These are phyloP conservation scores for Elymnias hypermnestra DNA, from an alignment of 1,140 invertebrate genomes.

Conservation along the genomic window DNA sequence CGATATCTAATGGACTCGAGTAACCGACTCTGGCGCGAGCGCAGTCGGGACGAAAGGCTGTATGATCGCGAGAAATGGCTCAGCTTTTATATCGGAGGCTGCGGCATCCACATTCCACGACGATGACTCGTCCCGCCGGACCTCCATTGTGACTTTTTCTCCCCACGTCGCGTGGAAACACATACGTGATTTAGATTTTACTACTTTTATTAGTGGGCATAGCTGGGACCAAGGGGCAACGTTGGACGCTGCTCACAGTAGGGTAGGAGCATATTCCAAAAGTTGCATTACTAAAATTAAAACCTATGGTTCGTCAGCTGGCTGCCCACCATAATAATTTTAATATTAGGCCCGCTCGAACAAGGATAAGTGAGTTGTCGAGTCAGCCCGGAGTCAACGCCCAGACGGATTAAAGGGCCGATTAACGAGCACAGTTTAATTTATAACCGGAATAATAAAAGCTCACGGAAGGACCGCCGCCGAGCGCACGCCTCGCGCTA, in stretches of 20 bases:
- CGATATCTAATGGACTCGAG: constrained; percentile 43
- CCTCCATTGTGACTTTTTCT: constrained; percentile 44
- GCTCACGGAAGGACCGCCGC: constrained; percentile 47
- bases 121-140: constrained; percentile 45
- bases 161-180: constrained; percentile 31
- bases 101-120: constrained; percentile 54
- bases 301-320: no score
- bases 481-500: constrained; percentile 23
- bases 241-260: no score
- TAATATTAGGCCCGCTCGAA: constrained; percentile 13
- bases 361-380: constrained; percentile 32
- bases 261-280: no score
- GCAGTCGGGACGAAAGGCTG: constrained; percentile 1
- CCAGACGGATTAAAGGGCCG: constrained; percentile 69
- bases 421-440: constrained; percentile 69
- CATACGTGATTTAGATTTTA: constrained; percentile 39
- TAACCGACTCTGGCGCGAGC: constrained; percentile 20
- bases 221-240: no score
- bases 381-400: constrained; percentile 54
- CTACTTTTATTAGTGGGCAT: no score
- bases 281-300: no score
- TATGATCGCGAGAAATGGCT: constrained; percentile 15
- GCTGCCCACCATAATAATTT: no score
- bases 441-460: constrained; percentile 71
- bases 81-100: constrained; percentile 29